Base-by-base conservation (phyloP, 2,113 vertebrate species). In the Lethenteron camtschaticum region DNA sequence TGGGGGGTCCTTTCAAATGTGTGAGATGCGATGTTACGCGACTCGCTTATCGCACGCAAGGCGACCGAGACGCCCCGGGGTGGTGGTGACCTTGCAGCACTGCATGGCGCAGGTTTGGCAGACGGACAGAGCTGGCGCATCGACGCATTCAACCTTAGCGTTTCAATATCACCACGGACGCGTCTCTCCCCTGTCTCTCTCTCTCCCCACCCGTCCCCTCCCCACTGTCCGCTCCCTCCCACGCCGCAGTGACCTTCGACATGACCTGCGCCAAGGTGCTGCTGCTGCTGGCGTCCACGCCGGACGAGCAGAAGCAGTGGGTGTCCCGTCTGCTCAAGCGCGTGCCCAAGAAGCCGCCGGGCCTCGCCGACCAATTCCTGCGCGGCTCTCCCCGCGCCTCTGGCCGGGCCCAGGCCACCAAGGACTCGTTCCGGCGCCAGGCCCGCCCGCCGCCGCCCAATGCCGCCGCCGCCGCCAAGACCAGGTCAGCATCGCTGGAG, bases 301-400 rank as follows among this genome's bases (percentile, higher is more conserved):
- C 92, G 2, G 94, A 96, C 76, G 90, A 96, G 63, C 94, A 99
- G 81, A 89, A 99, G 77, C 96, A 94, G 76, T 99, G 94, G 94
- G 90, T 99, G 72, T 92, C 84, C 79, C 84, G 91, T 68, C 79
- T 99, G 76, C 87, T 94, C 71, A 99, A 97, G 81, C 96, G 90
- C 77, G 96, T 99, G 70, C 94, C 92, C 70, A 99, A 96, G 81
- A 99, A 99, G 79, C 88, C 92, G 24, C 88, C 87, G 1, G 82
- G 85, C 1, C 80, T 87, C 12, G 92, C 96, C 71, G 85, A 85
- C 57, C 58, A 57, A 58, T 87, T 91, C 73, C 85, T 88, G 70
- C 85, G 92, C 70, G 96, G 88, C 68, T 99, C 94, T 56, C 94
- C 94, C 20, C 85, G 92, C 70, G 82, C 87, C 71, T 90, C 94